phyloP scores from a whole-genome alignment of 2,797 vertebrate species.

The Gymnoscopelus microlampas region DNA sequence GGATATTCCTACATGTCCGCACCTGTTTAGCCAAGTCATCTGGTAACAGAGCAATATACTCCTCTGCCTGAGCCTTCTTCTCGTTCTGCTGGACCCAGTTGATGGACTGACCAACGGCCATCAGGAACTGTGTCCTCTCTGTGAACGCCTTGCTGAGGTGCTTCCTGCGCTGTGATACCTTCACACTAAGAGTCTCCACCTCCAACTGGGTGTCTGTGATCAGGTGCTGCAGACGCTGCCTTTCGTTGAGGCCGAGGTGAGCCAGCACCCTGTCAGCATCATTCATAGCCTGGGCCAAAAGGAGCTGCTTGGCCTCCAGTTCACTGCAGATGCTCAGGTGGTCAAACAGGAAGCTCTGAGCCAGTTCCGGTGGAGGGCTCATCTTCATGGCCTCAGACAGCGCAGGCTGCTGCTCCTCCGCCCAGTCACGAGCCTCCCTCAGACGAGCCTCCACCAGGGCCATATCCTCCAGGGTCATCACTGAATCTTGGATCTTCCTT shows the following conservation, averaged over 20 bases:
- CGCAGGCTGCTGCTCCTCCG: slow-evolving; percentile 89
- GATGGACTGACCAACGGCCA: slow-evolving; percentile 89
- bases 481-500: slow-evolving; percentile 90
- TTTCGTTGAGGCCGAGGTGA: slow-evolving; percentile 91
- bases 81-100: slow-evolving; percentile 94
- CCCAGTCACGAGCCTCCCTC: slow-evolving; percentile 94
- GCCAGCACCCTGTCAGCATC: slow-evolving; percentile 90
- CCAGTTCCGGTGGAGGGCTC: slow-evolving; percentile 92
- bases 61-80: slow-evolving; percentile 88
- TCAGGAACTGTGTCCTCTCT: slow-evolving; percentile 94
- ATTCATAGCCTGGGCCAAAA: slow-evolving; percentile 84
- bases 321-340: slow-evolving; percentile 94
- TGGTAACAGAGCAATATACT: slow-evolving; percentile 90
- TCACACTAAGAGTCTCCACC: slow-evolving; percentile 85
- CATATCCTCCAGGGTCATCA: slow-evolving; percentile 90
- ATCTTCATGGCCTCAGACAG: slow-evolving; percentile 91
- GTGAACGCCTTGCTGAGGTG: slow-evolving; percentile 95
- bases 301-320: slow-evolving; percentile 91
- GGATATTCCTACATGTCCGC: slow-evolving; percentile 87
- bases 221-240: slow-evolving; percentile 87
- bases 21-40: slow-evolving; percentile 94
- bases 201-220: slow-evolving; percentile 86
- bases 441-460: slow-evolving; percentile 85
- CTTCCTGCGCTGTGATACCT: slow-evolving; percentile 89
- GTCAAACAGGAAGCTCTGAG: slow-evolving; percentile 92